Conservation (phyloP, 1,140 invertebrate species). For the Bombus balteatus region DNA sequence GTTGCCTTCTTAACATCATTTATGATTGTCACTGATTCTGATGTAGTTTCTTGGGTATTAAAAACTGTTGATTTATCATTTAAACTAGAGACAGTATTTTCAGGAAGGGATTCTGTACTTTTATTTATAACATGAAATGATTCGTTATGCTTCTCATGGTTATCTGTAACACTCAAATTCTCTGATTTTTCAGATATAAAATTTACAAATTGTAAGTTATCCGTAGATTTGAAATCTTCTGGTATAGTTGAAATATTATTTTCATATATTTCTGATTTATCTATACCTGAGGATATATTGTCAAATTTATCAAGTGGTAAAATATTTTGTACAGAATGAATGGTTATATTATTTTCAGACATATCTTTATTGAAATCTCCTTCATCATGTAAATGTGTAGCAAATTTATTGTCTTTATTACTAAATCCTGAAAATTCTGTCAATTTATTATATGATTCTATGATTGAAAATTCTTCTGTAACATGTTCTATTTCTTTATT, state of each 20-base stretch:
- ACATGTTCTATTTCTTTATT: slow-evolving; percentile 14
- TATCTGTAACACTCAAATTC: slow-evolving; percentile 35
- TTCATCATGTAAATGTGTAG: slow-evolving; percentile 36
- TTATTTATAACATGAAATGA: slow-evolving; percentile 45
- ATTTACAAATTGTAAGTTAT: slow-evolving; percentile 45
- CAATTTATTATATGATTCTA: slow-evolving; percentile 46
- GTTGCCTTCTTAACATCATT: slow-evolving; percentile 67
- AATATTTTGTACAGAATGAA: slow-evolving; percentile 34
- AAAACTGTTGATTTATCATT: slow-evolving; percentile 27
- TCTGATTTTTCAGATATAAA: slow-evolving; percentile 47
- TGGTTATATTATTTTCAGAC: neutral
- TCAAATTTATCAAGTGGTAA: slow-evolving; percentile 52
- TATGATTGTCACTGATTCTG: slow-evolving; percentile 27
- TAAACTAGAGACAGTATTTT: slow-evolving; percentile 6
- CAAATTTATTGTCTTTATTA: slow-evolving; percentile 47
- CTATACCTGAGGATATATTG: slow-evolving; percentile 25
- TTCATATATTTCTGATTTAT: slow-evolving; percentile 47
- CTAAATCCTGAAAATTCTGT: slow-evolving; percentile 33
- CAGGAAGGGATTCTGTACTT: slow-evolving; percentile 20
- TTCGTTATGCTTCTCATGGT: slow-evolving; percentile 53
- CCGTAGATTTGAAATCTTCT: slow-evolving; percentile 31
- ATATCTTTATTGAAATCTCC: slow-evolving; percentile 37
- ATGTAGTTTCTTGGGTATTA: slow-evolving; percentile 8
- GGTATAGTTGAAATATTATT: slow-evolving; percentile 27
- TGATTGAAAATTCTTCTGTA: slow-evolving; percentile 31